phyloP scores from a whole-genome alignment of 2,797 vertebrate species.

The Falco peregrinus region DNA sequence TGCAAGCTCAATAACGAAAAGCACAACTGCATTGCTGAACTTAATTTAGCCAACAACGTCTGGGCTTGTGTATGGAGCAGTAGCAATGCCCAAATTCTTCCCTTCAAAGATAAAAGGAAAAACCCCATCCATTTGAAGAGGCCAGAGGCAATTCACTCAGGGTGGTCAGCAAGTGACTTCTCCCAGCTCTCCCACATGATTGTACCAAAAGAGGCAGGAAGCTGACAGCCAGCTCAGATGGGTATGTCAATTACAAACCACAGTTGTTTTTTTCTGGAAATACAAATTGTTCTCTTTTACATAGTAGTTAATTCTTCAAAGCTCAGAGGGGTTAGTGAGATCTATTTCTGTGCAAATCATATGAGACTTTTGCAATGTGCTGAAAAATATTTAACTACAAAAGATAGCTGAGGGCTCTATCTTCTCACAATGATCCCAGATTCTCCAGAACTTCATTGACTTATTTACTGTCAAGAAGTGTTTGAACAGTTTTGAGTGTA shows the following conservation, averaged over 20 bases:
- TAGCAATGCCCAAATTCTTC: not conserved
- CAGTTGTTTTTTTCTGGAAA: not conserved
- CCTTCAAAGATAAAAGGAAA: not conserved
- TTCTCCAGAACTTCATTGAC: not conserved
- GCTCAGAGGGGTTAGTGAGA: not conserved
- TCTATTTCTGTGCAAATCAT: not conserved
- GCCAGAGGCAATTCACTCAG: not conserved
- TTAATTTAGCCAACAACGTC: not conserved
- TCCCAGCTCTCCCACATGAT: not conserved
- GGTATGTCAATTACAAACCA: not conserved
- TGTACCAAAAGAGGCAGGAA: not conserved
- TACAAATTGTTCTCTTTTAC: not conserved
- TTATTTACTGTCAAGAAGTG: not conserved
- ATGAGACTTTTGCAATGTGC: not conserved
- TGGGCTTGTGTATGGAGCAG: not conserved
- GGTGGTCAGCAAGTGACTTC: not conserved
- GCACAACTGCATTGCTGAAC: not conserved
- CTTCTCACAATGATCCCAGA: not conserved
- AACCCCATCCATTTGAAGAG: not conserved
- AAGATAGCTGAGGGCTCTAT: not conserved
- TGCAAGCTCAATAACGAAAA: not conserved
- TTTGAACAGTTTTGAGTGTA: not conserved
- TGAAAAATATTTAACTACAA: not conserved
- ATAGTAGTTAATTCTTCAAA: constrained; percentile 2
- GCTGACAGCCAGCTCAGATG: not conserved